A percentile compares a stretch with the other conserved stretches of the same genome.
Conservation (phyloP, 2,888 invertebrate species). For the Lasioglossum vierecki region DNA sequence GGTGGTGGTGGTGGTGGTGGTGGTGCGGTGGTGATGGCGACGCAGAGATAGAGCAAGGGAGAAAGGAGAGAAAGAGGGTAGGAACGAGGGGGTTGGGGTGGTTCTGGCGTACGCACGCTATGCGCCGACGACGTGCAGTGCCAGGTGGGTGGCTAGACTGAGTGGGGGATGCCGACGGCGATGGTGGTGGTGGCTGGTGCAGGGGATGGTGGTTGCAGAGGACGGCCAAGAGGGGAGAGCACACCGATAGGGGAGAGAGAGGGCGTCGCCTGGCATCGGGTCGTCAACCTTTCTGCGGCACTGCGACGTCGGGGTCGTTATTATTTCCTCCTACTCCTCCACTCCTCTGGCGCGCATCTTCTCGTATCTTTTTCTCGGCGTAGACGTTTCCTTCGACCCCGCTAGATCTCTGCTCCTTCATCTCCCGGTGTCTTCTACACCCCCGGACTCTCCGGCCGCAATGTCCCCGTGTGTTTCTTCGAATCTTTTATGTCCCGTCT, state of each 20-base stretch:
- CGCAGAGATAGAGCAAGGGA: slow-evolving; percentile 38
- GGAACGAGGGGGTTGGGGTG: slow-evolving; percentile 48
- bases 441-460: neutral
- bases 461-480: neutral
- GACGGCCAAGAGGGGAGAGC: slow-evolving; percentile 57
- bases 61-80: slow-evolving; percentile 56
- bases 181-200: slow-evolving; percentile 30
- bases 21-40: slow-evolving; percentile 47
- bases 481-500: neutral
- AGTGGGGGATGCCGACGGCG: neutral
- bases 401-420: slow-evolving; percentile 14
- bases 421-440: slow-evolving; percentile 8
- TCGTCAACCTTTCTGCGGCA: slow-evolving; percentile 83
- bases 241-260: slow-evolving; percentile 74
- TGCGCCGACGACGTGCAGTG: slow-evolving; percentile 61
- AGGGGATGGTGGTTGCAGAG: slow-evolving; percentile 65
- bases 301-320: slow-evolving; percentile 81
- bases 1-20: slow-evolving; percentile 35
- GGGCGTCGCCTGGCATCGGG: slow-evolving; percentile 81
- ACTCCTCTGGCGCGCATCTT: slow-evolving; percentile 5
- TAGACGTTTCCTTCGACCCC: slow-evolving; percentile 24
- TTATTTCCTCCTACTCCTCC: slow-evolving; percentile 77
- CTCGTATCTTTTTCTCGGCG: slow-evolving; percentile 11
- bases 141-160: slow-evolving; percentile 57
- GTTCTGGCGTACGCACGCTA: slow-evolving; percentile 67